Conservation (phyloP, 2,797 vertebrate species). For the Gallinago nigripennis region DNA sequence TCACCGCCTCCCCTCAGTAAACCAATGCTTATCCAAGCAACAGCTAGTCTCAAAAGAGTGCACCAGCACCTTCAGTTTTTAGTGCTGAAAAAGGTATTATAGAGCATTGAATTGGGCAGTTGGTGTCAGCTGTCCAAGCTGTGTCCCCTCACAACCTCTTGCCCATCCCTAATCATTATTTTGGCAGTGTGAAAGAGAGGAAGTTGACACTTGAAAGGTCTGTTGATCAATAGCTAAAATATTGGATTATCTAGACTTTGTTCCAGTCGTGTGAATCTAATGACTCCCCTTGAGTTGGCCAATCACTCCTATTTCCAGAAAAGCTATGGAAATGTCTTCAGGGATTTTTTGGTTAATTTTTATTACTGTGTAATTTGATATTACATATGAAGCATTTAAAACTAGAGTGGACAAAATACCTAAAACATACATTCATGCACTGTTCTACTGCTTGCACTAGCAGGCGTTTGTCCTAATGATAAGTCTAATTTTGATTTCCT, state of each 20-base stretch:
- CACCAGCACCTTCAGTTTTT: fast-evolving
- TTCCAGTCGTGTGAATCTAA: background rate
- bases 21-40: background rate
- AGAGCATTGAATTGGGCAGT: background rate
- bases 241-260: background rate
- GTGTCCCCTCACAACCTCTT: background rate
- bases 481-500: background rate
- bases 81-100: background rate
- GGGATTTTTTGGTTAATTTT: background rate
- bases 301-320: background rate
- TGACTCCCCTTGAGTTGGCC: background rate
- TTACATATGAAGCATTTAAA: background rate
- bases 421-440: background rate
- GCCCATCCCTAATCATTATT: fast-evolving
- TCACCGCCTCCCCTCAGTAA: background rate
- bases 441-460: background rate
- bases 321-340: background rate
- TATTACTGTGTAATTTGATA: background rate
- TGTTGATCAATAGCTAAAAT: background rate
- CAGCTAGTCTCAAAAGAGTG: background rate
- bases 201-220: background rate
- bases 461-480: background rate
- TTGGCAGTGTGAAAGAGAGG: background rate
- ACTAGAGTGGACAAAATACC: background rate
- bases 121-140: background rate